Evolutionary conservation across 1,140 invertebrate species (phyloP), one percentile per base, ranked within the genome.

Genomic region (Coboldia fuscipes): DNA sequence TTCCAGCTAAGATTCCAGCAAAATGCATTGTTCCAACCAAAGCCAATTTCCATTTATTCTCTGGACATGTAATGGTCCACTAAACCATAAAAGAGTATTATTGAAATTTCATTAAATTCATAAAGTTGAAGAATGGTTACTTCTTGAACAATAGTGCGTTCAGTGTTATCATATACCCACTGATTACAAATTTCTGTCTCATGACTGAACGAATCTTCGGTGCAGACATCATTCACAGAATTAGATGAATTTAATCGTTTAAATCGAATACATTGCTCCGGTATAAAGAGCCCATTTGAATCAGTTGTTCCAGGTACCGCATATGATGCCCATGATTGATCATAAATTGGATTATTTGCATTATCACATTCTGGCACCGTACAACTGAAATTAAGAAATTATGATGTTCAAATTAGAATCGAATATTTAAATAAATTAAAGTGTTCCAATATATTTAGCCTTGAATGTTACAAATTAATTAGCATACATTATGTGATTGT

Each of bases 11-110:
- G 18, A 70, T 61, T 3, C 66, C 67, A 15, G 63, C 54, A 44
- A 70, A 70, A 45, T 72, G 70, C 14, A 62, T 46, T 1, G 67
- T 66, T 5, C 71, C 70, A 9, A 72, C 63, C 16, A 71, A 51
- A 0, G 68, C 65, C 27, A 72, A 45, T 39, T 68, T 68, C 68
- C 71, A 72, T 37, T 61, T 50, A 37, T 70, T 68, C 41, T 68
- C 61, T 20, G 52, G 44, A 40, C 66, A 70, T 10, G 61, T 63
- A n/a, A 70, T 46, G 1, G 58, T 47, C 60, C 66, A 69, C 56
- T 67, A 38, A 40, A 55, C 51, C 21, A 39, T 18, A 35, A 39
- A 30, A 29, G 22, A 19, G 8, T 24, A 17, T 8, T 30, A 6
- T 31, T 16, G 10, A 5, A 32, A 20, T 32, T 16, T 15, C 8